phyloP scores from a whole-genome alignment of 2,888 invertebrate species.

The Meganola albula region DNA sequence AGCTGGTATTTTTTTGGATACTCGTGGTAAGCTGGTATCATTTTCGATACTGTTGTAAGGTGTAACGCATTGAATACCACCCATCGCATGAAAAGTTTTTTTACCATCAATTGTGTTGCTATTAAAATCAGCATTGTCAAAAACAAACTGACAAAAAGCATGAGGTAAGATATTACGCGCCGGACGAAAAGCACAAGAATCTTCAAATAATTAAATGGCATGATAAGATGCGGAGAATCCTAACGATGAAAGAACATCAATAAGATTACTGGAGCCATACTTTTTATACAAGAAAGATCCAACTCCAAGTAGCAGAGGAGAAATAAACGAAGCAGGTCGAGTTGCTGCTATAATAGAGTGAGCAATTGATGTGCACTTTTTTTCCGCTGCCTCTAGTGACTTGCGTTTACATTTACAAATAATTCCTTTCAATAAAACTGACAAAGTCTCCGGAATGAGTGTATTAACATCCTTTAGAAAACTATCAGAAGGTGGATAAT shows the following conservation, averaged over 20 bases:
- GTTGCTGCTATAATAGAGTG: constrained; percentile 18
- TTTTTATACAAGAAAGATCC: constrained; percentile 14
- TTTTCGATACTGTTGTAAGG: no score
- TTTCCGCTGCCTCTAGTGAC: constrained; percentile 8
- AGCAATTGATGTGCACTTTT: constrained; percentile 18
- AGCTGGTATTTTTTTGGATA: constrained; percentile 7
- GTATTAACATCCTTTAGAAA: constrained; percentile 14
- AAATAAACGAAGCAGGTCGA: constrained; percentile 18
- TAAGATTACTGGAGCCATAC: constrained; percentile 14
- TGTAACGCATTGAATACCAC: constrained; percentile 28
- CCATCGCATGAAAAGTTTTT: constrained; percentile 33
- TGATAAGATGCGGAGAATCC: no score
- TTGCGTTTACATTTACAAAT: constrained; percentile 4
- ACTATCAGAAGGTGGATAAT: constrained; percentile 15
- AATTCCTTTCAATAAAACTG: background rate
- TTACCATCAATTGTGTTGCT: constrained; percentile 28
- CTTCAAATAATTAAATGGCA: no score
- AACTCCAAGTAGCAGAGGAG: constrained; percentile 14
- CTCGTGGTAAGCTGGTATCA: constrained; percentile 1
- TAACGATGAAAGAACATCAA: constrained; percentile 13
- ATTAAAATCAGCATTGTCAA: constrained; percentile 37
- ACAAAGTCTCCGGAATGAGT: background rate
- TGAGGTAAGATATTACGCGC: constrained; percentile 23
- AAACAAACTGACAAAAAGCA: constrained; percentile 27
- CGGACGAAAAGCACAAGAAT: no score